Base-by-base conservation (phyloP, 2,888 invertebrate genomes). In the Drosophila kokeensis region DNA sequence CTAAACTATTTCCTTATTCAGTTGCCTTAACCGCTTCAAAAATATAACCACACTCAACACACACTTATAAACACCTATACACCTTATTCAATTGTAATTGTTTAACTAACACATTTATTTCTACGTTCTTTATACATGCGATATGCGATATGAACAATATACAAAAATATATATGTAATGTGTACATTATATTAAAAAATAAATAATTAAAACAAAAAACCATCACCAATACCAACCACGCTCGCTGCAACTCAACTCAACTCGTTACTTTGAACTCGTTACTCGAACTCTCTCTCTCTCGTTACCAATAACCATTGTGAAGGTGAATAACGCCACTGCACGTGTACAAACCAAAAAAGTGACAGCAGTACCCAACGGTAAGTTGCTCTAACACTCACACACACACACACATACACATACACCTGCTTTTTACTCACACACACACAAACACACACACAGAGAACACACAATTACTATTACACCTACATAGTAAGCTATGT, bases 261-360 rank as follows among this genome's bases (percentile, higher is more conserved):
- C 74, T 74, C 80, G 54, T 73, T 60, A 79, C 65, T 74, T 36
- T 57, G 40, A 50, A 76, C 72, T 77, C 72, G 74, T 77, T 61
- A 58, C 54, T 75, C 61, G 67, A 73, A 62, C 18, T 54, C 18
- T 54, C 13, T 54, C 54, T 55, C 45, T 81, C 68, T 89, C 78
- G 84, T 85, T 85, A 73, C 75, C 63, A 88, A 79, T 78, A 78
- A 79, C 82, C 86, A 90, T 77, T 87, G 87, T 87, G 93, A 95
- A 98, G 99, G 99, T 99, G 94, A 99, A 99, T 96, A 99, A 99
- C 95, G 99, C 99, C 90, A 99, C 99, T 91, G 99, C 99, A 92
- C 96, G 99, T 95, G 99, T 99, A 94, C 99, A 99, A 96, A 99
- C 99, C 93, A 93, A 93, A 96, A 99, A 99, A 95, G 97, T 98